These are phyloP conservation scores for Ennomos fuscantarius DNA, from an alignment of 2,888 invertebrate genomes.

Conservation along the genomic window DNA sequence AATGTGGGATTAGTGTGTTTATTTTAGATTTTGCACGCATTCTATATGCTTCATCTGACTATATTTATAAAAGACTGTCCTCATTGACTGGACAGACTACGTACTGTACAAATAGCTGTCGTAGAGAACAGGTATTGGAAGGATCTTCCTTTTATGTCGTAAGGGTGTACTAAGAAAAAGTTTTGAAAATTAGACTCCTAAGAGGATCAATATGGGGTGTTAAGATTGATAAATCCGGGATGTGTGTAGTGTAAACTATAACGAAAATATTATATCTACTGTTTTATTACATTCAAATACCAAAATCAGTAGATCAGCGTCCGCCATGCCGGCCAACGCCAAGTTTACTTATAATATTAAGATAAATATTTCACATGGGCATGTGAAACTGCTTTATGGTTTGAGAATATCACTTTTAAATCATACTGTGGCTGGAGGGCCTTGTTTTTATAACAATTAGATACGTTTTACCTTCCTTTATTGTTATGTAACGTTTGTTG, in stretches of 20 bases:
- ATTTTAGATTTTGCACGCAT: too few relatives aligned
- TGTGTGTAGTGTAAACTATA: neutral
- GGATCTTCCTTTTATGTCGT: too few relatives aligned
- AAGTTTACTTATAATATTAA: slow-evolving; percentile 85
- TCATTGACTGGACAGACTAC: too few relatives aligned
- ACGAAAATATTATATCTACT: neutral
- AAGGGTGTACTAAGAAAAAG: too few relatives aligned
- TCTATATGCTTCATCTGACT: too few relatives aligned
- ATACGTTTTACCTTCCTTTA: slow-evolving; percentile 77
- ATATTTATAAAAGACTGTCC: too few relatives aligned
- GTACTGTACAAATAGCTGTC: too few relatives aligned
- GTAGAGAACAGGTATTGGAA: too few relatives aligned
- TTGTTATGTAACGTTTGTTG: slow-evolving; percentile 70
- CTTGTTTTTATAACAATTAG: slow-evolving; percentile 83
- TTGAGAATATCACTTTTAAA: slow-evolving; percentile 83
- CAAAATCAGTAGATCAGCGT: slow-evolving; percentile 50
- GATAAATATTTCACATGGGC: slow-evolving; percentile 83
- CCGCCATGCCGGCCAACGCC: slow-evolving; percentile 52
- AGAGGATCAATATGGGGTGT: too few relatives aligned
- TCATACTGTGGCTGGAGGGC: slow-evolving; percentile 69
- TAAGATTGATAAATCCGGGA: too few relatives aligned
- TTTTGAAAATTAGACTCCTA: too few relatives aligned
- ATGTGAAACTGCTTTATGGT: slow-evolving; percentile 84
- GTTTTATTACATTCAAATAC: slow-evolving; percentile 44
- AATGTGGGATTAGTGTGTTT: too few relatives aligned